Percentiles rank a stretch among this genome's conserved stretches.
Conservation (phyloP, 2,113 vertebrate species). For the Trichomycterus rosablanca region DNA sequence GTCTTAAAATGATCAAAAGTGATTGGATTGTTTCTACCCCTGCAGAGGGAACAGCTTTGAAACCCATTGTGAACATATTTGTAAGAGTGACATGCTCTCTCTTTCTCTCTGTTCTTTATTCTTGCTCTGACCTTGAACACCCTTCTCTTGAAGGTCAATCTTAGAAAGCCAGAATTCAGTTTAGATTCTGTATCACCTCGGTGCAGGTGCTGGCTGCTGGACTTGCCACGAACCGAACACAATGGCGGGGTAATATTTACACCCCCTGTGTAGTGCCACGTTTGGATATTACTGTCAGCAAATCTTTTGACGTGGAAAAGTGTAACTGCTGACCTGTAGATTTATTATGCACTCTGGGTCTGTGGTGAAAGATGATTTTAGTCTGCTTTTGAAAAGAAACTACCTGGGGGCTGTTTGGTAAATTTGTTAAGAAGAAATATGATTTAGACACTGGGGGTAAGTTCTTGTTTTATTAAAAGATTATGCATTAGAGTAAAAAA, state of each 20-base stretch:
- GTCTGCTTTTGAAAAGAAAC: neutral
- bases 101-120: slow-evolving; percentile 42
- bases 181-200: slow-evolving; percentile 67
- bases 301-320: slow-evolving; percentile 20
- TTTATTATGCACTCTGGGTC: slow-evolving; percentile 3
- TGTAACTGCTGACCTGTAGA: slow-evolving; percentile 16
- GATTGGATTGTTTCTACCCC: slow-evolving; percentile 26
- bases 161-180: slow-evolving; percentile 61
- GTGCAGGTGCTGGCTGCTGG: slow-evolving; percentile 65
- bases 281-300: slow-evolving; percentile 33
- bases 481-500: too few species aligned
- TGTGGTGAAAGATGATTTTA: slow-evolving; percentile 19
- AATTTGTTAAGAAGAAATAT: too few species aligned
- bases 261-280: slow-evolving; percentile 23
- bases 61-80: slow-evolving; percentile 63
- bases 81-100: slow-evolving; percentile 50
- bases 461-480: too few species aligned
- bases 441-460: neutral
- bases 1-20: too few species aligned
- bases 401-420: neutral
- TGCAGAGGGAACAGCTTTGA: slow-evolving; percentile 56
- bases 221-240: slow-evolving; percentile 61
- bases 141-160: slow-evolving; percentile 48
- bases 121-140: slow-evolving; percentile 59
- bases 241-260: slow-evolving; percentile 54